Conservation (phyloP, 2,888 invertebrate genomes). For the Adelphocoris suturalis region DNA sequence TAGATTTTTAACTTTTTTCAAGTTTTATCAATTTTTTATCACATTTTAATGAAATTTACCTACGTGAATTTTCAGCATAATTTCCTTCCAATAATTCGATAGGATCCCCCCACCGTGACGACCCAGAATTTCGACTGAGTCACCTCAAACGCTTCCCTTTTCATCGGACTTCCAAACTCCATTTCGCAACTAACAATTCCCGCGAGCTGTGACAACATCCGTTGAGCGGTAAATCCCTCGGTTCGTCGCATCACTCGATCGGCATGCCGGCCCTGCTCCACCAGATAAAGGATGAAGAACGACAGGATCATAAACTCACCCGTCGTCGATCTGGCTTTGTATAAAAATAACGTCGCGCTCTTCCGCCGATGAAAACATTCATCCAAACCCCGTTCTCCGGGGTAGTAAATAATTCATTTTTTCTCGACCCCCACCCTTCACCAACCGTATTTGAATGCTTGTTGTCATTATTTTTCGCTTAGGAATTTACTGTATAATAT, state of each 20-base stretch:
- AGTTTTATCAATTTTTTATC: no score
- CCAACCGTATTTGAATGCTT: not conserved
- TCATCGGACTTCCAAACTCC: not conserved
- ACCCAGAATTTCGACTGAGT: no score
- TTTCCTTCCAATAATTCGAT: no score
- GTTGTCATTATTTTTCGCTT: not conserved
- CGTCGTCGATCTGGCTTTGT: constrained; percentile 10
- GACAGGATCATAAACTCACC: constrained; percentile 39
- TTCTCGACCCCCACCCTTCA: not conserved
- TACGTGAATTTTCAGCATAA: no score
- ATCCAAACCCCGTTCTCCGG: not conserved
- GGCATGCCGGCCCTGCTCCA: not conserved
- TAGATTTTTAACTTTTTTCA: no score
- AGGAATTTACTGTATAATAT: not conserved
- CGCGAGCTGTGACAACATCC: not conserved
- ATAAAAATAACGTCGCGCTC: not conserved
- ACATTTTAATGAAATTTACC: no score
- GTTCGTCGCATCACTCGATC: not conserved
- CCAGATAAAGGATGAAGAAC: constrained; percentile 17
- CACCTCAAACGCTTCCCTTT: not conserved
- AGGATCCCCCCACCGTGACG: no score
- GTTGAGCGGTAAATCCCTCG: not conserved
- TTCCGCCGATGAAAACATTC: constrained; percentile 16
- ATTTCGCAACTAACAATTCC: not conserved
- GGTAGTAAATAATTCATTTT: constrained; percentile 15